Base-by-base conservation (phyloP, 2,113 vertebrate genomes). In the Empidonax traillii region DNA sequence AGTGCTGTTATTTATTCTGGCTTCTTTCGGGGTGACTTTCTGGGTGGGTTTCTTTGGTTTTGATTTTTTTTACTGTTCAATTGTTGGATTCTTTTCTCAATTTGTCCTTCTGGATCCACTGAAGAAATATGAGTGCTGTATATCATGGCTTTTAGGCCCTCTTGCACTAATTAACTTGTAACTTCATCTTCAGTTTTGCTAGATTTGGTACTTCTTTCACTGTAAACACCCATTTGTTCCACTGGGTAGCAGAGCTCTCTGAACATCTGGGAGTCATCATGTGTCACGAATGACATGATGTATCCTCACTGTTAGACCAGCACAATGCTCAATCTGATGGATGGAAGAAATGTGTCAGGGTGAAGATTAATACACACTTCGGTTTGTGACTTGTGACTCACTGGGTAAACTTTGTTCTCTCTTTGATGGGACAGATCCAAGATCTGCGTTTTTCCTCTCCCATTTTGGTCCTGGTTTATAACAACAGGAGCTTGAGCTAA, bases 181-280 rank as follows among this genome's bases (percentile, higher is more conserved):
- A 97, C 93, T 97, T 92, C 81, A 89, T 80, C 85, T 84, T 95
- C 85, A 95, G 20, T 93, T 97, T 97, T 96, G 74, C 90, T 97
- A 96, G 95, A 96, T 96, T 97, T 95, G 90, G 94, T 95, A 86
- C 87, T 96, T 96, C 88, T 85, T 94, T 96, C 90, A 87, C 89
- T 91, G 92, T 94, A 96, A 96, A 96, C 92, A 94, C 95, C 92
- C 95, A 73, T 96, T 97, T 91, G 96, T 96, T 98, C 97, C 97
- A 96, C 82, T 93, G 95, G 94, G 89, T 93, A 97, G 88, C 59
- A 81, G 47, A 89, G 83, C 93, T 94, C 87, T 96, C 94, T 72
- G 87, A 97, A 97, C 97, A 97, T 98, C 97, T 98, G 98, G 97
- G 97, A 97, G 63, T 87, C 88, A 98, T 98, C 96, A 96, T 85